Evolutionary conservation across 2,888 invertebrate species (phyloP), one percentile per base, ranked within the genome.

Genomic region (Chirona hameri): DNA sequence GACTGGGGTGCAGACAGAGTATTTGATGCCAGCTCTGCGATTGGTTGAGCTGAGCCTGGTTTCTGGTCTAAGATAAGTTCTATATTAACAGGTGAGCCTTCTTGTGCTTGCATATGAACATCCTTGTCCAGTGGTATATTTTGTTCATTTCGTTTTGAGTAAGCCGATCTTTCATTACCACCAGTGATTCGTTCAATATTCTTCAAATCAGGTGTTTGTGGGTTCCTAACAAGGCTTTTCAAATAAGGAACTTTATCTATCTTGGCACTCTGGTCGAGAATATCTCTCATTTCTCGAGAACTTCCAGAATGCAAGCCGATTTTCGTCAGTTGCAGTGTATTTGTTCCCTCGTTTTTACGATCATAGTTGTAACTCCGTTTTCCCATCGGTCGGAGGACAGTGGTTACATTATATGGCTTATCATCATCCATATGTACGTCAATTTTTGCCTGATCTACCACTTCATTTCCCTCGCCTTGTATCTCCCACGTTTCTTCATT

Each of bases 401-500:
- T 76, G 21, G 76, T 76, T 39, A 76, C 39, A 76, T 76, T 76
- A 15, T 21, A 76, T 0, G 39, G 76, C 15, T 76, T 76, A 24
- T 76, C 76, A 21, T 76, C 76, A 39, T 76, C 76, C 76, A 76
- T 76, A 21, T 39, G 14, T 7, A 76, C 76, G 10, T 76, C 39
- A 39, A 76, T 76, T 76, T 76, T 76, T 0, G 76, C 76, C 39
- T 39, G 12, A 21, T 76, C 76, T 7, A 76, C 39, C 76, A 76
- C 18, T 39, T 76, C 76, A 21, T 76, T 27, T 39, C 18, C 14
- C 10, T 76, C 39, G 9, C 76, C 76, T 18, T 76, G 76, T 76
- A 76, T 76, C 29, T 76, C 76, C 76, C 76, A 76, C 39, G 76
- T 76, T 39, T 76, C 76, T 7, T 29, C 31, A 18, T 76, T 76